phyloP scores from a whole-genome alignment of 2,888 invertebrate genomes.

The Marronus borbonicus region DNA sequence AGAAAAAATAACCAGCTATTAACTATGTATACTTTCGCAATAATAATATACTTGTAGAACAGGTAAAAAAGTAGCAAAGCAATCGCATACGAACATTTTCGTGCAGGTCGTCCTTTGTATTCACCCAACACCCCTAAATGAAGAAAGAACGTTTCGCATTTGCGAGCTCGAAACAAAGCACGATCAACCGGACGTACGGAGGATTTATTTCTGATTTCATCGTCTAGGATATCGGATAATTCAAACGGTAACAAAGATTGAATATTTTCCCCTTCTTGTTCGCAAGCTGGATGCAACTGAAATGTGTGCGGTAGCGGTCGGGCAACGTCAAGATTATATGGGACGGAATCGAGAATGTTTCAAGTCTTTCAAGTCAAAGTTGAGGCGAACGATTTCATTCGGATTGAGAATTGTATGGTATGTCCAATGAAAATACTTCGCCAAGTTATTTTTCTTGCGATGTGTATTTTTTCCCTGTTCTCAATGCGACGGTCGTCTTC shows the following conservation, averaged over 20 bases:
- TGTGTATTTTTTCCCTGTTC: slow-evolving; percentile 34
- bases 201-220: slow-evolving; percentile 48
- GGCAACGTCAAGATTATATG: slow-evolving; percentile 41
- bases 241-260: slow-evolving; percentile 52
- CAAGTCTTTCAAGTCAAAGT: slow-evolving; percentile 36
- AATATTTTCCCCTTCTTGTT: slow-evolving; percentile 45
- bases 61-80: not conserved
- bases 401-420: slow-evolving; percentile 49
- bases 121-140: not conserved
- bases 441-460: slow-evolving; percentile 47
- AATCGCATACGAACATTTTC: not conserved
- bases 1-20: no score
- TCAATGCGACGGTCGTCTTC: slow-evolving; percentile 1
- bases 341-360: slow-evolving; percentile 39
- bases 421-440: slow-evolving; percentile 51
- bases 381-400: slow-evolving; percentile 48
- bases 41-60: not conserved
- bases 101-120: not conserved
- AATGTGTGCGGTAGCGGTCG: slow-evolving; percentile 31
- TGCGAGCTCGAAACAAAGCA: slow-evolving; percentile 38
- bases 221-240: slow-evolving; percentile 47
- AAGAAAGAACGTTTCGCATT: slow-evolving; percentile 7
- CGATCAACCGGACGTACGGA: slow-evolving; percentile 34
- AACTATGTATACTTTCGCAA: not conserved
- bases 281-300: slow-evolving; percentile 30